Conservation (phyloP, 1,140 invertebrate species). For the Brachionus paranguensis region DNA sequence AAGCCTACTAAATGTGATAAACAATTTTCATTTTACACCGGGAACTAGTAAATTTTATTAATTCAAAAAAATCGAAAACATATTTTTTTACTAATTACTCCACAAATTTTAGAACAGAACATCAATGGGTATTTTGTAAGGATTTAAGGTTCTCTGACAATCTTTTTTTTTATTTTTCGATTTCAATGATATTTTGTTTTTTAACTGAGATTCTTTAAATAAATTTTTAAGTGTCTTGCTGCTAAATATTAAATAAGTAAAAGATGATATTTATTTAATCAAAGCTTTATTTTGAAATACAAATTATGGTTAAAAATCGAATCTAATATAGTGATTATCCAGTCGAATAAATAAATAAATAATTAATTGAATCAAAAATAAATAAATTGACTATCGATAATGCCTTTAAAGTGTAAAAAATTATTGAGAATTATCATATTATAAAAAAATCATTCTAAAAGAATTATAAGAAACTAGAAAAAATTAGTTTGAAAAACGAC, state of each 20-base stretch:
- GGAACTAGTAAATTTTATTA: too few species aligned
- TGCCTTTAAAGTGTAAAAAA: neutral
- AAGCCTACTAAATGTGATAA: too few species aligned
- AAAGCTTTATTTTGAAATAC: neutral
- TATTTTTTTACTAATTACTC: too few species aligned
- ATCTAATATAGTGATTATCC: neutral
- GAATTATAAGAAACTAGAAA: neutral
- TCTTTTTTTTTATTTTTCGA: too few species aligned
- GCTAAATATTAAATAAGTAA: neutral
- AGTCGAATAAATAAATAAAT: neutral
- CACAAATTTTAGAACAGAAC: too few species aligned
- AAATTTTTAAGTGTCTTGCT: too few species aligned
- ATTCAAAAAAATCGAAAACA: too few species aligned
- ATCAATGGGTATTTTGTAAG: too few species aligned
- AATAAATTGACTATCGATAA: neutral
- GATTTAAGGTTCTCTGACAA: too few species aligned
- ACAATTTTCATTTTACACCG: too few species aligned
- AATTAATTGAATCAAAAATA: neutral
- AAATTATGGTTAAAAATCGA: neutral
- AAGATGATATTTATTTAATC: neutral
- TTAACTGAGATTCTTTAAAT: too few species aligned
- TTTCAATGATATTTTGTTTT: too few species aligned
- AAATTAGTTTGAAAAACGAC: conserved; percentile 8
- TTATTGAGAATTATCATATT: neutral
- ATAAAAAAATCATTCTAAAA: neutral